A percentile compares a stretch with the other conserved stretches of the same genome.
These are phyloP conservation scores for Sinocyclocheilus maitianheensis DNA, from an alignment of 2,113 vertebrate genomes.

Conservation along the genomic window DNA sequence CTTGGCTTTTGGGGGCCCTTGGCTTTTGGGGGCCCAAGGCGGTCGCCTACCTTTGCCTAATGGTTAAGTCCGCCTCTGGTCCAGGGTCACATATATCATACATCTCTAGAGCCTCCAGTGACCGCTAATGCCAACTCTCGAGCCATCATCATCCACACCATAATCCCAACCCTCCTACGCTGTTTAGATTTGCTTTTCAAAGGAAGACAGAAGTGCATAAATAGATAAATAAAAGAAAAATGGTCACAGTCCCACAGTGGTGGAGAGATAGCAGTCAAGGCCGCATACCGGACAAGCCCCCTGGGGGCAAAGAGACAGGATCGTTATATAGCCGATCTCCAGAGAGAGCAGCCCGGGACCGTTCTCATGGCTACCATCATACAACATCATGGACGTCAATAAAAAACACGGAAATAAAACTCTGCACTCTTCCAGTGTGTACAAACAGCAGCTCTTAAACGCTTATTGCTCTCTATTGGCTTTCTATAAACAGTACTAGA, in stretches of 20 bases:
- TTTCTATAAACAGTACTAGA: slow-evolving; percentile 1
- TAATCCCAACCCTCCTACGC: background rate
- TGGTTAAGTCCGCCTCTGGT: too few relatives aligned
- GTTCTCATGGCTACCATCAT: slow-evolving; percentile 55
- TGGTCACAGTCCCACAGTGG: slow-evolving; percentile 47
- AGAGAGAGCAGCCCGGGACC: slow-evolving; percentile 49
- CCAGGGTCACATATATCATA: background rate
- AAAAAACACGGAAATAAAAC: slow-evolving; percentile 30
- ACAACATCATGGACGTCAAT: slow-evolving; percentile 33
- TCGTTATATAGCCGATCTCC: slow-evolving; percentile 49
- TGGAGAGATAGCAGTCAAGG: slow-evolving; percentile 49
- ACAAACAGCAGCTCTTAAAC: slow-evolving; percentile 10
- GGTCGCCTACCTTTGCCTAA: too few relatives aligned
- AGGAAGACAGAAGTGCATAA: slow-evolving; percentile 44
- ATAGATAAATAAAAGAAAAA: slow-evolving; percentile 51
- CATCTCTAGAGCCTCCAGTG: too few relatives aligned
- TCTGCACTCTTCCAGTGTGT: background rate
- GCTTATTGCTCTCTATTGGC: background rate
- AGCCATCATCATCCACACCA: background rate
- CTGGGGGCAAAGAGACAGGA: slow-evolving; percentile 47
- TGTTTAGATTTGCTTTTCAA: slow-evolving; percentile 37
- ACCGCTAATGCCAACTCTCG: background rate
- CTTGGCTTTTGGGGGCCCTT: too few relatives aligned
- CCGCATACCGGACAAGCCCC: slow-evolving; percentile 59
- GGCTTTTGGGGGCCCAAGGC: too few relatives aligned